These are phyloP conservation scores for Lithophane ornitopus DNA, from an alignment of 2,888 invertebrate genomes.

Conservation along the genomic window DNA sequence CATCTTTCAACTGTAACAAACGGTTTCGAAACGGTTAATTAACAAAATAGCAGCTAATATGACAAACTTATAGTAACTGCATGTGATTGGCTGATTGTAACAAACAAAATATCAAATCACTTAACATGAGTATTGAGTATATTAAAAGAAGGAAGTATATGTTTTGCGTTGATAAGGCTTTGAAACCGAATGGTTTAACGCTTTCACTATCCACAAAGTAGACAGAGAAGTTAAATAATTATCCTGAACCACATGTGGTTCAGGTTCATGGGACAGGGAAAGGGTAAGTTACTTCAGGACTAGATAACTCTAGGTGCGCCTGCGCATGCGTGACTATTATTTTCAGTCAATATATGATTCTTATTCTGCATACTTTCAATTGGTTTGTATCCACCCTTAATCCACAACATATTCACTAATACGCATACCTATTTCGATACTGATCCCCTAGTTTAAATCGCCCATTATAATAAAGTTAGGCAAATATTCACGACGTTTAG, in stretches of 20 bases:
- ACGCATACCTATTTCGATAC: slow-evolving; percentile 54
- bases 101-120: background rate
- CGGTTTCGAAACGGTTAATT: background rate
- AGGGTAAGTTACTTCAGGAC: no score
- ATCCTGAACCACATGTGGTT: no score
- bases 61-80: background rate
- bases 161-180: background rate
- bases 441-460: slow-evolving; percentile 50
- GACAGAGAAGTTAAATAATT: no score
- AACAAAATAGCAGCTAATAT: background rate
- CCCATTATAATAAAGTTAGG: slow-evolving; percentile 6
- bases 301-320: no score
- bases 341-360: background rate
- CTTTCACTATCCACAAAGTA: no score
- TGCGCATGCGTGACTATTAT: background rate
- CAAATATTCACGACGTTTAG: slow-evolving; percentile 1
- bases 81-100: background rate
- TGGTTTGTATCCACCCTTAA: background rate
- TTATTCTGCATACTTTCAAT: background rate
- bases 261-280: no score
- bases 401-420: slow-evolving; percentile 29
- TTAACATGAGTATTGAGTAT: background rate
- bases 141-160: background rate
- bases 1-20: no score
- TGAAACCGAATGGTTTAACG: no score